Conservation (phyloP, 2,113 vertebrate species). For the human (Homo sapiens) region DNA sequence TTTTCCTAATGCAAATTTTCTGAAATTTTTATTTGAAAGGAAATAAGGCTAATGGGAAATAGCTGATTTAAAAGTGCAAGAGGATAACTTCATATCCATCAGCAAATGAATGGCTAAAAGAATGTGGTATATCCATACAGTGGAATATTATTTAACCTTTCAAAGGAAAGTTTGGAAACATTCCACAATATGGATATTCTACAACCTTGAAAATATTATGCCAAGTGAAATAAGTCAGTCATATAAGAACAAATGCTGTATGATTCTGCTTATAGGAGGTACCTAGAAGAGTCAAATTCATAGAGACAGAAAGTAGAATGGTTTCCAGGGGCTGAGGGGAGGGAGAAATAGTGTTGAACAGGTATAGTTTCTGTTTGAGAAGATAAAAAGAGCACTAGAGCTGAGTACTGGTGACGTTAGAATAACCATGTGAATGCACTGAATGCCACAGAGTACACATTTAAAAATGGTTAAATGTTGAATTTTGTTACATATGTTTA, state of each 20-base stretch:
- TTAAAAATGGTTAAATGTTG: background rate
- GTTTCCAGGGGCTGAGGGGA: background rate
- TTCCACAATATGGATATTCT: background rate
- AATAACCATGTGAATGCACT: background rate
- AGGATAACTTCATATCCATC: background rate
- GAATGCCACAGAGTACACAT: background rate
- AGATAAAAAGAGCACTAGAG: background rate
- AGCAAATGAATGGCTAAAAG: background rate
- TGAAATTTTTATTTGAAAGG: background rate
- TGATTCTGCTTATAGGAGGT: background rate
- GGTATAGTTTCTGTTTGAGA: background rate
- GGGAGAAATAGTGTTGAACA: background rate
- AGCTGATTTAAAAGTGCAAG: background rate
- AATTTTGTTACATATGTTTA: background rate
- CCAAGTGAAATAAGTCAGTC: background rate
- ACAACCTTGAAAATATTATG: background rate
- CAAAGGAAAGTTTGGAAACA: background rate
- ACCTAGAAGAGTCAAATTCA: background rate
- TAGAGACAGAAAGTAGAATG: background rate
- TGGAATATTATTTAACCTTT: background rate
- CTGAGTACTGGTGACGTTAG: rapidly evolving
- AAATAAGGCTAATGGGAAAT: background rate
- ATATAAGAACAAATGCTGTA: background rate
- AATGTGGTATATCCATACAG: background rate
- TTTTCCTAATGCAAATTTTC: background rate